Evolutionary conservation across 2,797 vertebrate species (phyloP).

Genomic region (Onychomys torridus): DNA sequence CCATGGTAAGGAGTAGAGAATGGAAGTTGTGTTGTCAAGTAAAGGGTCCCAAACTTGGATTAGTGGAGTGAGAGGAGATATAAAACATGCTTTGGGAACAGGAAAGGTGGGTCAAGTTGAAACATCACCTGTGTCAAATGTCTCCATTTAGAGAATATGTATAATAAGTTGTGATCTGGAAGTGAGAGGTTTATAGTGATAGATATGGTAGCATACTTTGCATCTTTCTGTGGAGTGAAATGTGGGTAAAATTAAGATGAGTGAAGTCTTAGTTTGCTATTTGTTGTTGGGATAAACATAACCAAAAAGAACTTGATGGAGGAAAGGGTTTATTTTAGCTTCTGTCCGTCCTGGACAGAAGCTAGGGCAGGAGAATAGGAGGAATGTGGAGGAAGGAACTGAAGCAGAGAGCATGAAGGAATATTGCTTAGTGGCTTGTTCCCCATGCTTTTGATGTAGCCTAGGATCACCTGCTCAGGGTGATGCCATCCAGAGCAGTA

Average conservation of each 20-base stretch:
- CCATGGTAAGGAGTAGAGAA: background rate
- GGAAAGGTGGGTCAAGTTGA: background rate
- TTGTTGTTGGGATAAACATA: background rate
- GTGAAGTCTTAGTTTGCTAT: background rate
- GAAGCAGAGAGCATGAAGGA: background rate
- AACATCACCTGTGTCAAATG: background rate
- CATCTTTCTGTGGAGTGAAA: background rate
- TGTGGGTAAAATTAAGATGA: background rate
- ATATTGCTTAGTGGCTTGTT: background rate
- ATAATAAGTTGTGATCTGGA: background rate
- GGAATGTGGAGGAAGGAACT: background rate
- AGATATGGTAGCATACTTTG: background rate
- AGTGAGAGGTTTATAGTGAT: background rate
- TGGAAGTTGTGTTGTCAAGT: background rate
- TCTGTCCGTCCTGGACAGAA: background rate
- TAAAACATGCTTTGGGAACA: background rate
- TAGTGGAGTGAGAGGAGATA: background rate
- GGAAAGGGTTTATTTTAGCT: background rate
- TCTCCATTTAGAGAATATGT: background rate
- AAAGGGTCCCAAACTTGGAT: background rate
- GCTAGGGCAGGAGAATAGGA: background rate
- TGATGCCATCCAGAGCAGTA: background rate
- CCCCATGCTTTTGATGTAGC: background rate
- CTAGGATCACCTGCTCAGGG: background rate
- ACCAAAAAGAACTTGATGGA: background rate